Evolutionary conservation across 2,113 vertebrate species (phyloP), one percentile per base, ranked within the genome.

Genomic region (Passer domesticus): DNA sequence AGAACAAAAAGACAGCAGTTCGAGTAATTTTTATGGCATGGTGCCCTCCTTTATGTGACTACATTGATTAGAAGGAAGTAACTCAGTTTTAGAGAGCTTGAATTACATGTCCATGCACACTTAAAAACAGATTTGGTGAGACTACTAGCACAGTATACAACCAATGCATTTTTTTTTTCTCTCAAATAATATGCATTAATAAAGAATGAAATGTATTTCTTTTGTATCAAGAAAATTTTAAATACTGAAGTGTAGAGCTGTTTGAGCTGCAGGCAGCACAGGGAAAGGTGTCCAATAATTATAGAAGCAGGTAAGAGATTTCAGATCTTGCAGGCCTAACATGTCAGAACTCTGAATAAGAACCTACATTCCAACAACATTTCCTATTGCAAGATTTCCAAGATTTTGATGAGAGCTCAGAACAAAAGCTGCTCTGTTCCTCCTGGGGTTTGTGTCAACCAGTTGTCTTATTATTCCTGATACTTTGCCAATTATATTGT

Each of bases 401-500:
- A 96, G 96, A 83, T 92, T 97, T 94, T 96, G 82, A 97, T 96
- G 89, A 94, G 96, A 96, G 87, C 84, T 95, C 63, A 70, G 93
- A 95, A 98, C 97, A 98, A 98, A 98, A 97, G 94, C 90, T 67
- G 60, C 74, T 96, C 97, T 98, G 98, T 98, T 97, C 92, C 91
- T 95, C 88, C 77, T 59, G 83, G 92, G 94, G 75, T 96, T 98
- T 97, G 96, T 89, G 60, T 97, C 97, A 96, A 93, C 94, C 66
- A 60, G 94, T 97, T 97, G 96, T 98, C 96, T 97, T 97, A 87
- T 97, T 97, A 95, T 97, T 97, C 95, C 96, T 98, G 97, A 97
- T 92, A 92, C 94, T 96, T 96, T 97, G 97, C 97, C 97, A 98
- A 85, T 97, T 97, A 97, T 96, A 97, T 94, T 98, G 97, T 97